Evolutionary conservation across 2,888 invertebrate species (phyloP).

Genomic region (Baronia brevicornis): DNA sequence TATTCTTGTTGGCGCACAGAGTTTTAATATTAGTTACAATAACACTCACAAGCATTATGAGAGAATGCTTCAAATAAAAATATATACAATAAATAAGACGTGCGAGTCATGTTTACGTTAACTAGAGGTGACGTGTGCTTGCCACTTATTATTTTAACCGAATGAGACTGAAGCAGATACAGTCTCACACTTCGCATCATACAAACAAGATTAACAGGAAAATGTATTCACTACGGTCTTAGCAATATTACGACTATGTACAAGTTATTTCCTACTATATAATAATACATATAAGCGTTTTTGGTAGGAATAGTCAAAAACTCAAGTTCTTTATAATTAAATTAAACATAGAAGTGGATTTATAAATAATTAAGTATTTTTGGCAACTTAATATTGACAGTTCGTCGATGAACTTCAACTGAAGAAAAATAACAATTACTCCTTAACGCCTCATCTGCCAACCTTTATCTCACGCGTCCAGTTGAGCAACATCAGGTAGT

Average conservation of each 20-base stretch:
- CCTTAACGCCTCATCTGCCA: too few species aligned
- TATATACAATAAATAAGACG: constrained; percentile 17
- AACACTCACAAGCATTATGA: constrained; percentile 22
- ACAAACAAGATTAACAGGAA: constrained; percentile 21
- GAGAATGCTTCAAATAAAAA: constrained; percentile 17
- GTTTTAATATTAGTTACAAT: background rate
- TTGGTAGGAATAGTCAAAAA: too few species aligned
- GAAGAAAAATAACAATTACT: too few species aligned
- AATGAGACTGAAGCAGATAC: constrained; percentile 15
- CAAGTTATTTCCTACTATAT: too few species aligned
- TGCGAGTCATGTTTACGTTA: constrained; percentile 16
- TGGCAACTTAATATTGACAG: too few species aligned
- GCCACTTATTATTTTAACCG: constrained; percentile 2
- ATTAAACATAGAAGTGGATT: too few species aligned
- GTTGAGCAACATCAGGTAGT: too few species aligned
- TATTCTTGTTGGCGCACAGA: background rate
- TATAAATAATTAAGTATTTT: too few species aligned
- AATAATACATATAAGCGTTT: too few species aligned
- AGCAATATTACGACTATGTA: constrained; percentile 6
- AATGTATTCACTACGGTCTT: constrained; percentile 7
- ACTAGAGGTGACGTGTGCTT: constrained; percentile 3
- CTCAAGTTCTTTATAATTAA: too few species aligned
- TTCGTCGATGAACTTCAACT: too few species aligned
- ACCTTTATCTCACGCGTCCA: too few species aligned
- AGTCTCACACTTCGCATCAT: constrained; percentile 1